Evolutionary conservation across 2,113 vertebrate species (phyloP).

Genomic region (Speoplatyrhinus poulsoni): DNA sequence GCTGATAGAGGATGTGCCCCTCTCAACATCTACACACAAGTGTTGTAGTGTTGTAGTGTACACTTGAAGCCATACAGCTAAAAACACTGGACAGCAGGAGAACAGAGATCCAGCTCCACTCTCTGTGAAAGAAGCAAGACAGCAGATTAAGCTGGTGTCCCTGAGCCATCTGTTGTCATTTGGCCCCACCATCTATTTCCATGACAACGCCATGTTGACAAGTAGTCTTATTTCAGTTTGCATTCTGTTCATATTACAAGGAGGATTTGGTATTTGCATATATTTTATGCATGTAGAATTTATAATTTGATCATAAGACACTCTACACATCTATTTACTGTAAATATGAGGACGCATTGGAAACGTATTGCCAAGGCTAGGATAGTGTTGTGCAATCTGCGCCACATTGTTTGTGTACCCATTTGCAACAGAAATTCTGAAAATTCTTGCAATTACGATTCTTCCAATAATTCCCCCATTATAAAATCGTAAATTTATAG

Average conservation of each 20-base stretch:
- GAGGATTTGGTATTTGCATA: neutral
- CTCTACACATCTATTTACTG: too few relatives aligned
- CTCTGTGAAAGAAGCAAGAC: slow-evolving; percentile 38
- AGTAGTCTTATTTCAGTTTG: slow-evolving; percentile 53
- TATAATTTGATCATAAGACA: too few relatives aligned
- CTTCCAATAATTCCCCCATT: too few relatives aligned
- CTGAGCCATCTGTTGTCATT: slow-evolving; percentile 63
- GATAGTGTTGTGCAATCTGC: too few relatives aligned
- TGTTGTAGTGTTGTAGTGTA: slow-evolving; percentile 4
- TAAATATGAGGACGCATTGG: too few relatives aligned
- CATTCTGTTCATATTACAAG: slow-evolving; percentile 47
- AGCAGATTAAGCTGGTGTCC: slow-evolving; percentile 45
- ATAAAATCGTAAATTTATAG: too few relatives aligned
- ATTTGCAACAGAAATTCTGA: too few relatives aligned
- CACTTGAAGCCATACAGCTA: neutral
- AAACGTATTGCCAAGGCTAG: too few relatives aligned
- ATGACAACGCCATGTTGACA: slow-evolving; percentile 60
- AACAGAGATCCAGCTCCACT: slow-evolving; percentile 27
- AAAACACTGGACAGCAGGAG: slow-evolving; percentile 20
- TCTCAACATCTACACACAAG: slow-evolving; percentile 1
- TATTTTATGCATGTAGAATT: neutral
- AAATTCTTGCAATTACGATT: too few relatives aligned
- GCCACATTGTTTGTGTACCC: too few relatives aligned
- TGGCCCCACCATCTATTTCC: slow-evolving; percentile 54
- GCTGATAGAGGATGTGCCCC: neutral